Conservation (phyloP, 2,797 vertebrate genomes). For the Syncerus caffer region DNA sequence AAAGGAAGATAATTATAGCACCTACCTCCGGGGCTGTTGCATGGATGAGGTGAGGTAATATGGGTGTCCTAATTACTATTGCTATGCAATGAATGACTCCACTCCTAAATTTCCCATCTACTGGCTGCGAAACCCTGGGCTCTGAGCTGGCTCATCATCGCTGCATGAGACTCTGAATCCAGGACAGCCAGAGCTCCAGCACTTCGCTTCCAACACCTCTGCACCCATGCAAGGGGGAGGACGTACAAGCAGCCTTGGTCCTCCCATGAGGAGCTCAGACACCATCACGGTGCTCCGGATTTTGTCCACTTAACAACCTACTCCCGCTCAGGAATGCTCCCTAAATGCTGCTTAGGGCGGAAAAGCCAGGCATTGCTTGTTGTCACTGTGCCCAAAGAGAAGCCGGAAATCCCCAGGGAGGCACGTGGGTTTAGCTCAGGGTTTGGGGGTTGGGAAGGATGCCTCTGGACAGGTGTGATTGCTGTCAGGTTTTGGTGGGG, state of each 20-base stretch:
- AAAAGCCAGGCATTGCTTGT: not conserved
- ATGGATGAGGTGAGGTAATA: not conserved
- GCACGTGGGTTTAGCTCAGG: not conserved
- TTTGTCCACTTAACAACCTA: not conserved
- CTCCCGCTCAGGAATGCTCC: too few relatives aligned
- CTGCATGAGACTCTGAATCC: not conserved
- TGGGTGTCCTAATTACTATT: fast-evolving
- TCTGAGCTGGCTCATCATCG: not conserved
- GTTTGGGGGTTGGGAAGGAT: too few relatives aligned
- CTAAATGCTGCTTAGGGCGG: too few relatives aligned
- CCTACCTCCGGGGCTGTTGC: not conserved
- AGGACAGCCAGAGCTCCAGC: not conserved
- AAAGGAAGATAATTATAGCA: not conserved
- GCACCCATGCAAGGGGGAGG: not conserved
- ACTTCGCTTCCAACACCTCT: fast-evolving
- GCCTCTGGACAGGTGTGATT: not conserved
- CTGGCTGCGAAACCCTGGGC: not conserved
- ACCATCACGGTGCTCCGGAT: fast-evolving
- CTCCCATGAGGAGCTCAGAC: not conserved
- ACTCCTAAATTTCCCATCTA: not conserved
- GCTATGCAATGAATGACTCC: not conserved
- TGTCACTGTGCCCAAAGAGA: fast-evolving
- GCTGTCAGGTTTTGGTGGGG: not conserved
- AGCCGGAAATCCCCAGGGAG: not conserved
- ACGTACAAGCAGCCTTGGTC: fast-evolving